Evolutionary conservation across 2,797 vertebrate species (phyloP), one percentile per base, ranked within the genome.

Genomic region (Oreochromis grahami): DNA sequence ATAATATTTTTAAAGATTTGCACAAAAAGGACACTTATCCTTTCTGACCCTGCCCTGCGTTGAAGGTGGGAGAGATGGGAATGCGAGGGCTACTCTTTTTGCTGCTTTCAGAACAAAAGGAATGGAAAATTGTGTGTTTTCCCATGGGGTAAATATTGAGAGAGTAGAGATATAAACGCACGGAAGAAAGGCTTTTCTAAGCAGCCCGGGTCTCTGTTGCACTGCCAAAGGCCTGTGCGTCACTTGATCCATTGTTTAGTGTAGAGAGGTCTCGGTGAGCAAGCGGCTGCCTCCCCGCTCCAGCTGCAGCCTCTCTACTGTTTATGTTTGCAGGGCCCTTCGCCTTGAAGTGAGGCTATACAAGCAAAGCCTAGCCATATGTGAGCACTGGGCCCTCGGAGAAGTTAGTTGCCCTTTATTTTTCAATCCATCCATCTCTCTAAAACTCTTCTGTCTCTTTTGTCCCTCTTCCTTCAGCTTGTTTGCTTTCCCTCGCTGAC

Each of bases 211-310:
- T 83, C 92, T 96, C 92, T 96, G 93, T 96, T 95, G 94, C 93
- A 7, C 81, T 94, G 95, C 96, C 96, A 95, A 92, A 91, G 91
- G 86, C 87, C 88, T 56, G 92, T 94, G 94, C 94, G 93, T 96
- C 94, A 95, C 95, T 94, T 91, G 94, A 95, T 94, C 94, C 93
- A 92, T 95, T 97, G 95, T 96, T 96, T 96, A 96, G 94, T 91
- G 93, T 91, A 93, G 93, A 79, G 91, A 93, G 86, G 86, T 92
- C 92, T 95, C 78, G 26, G 94, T 96, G 92, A 95, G 94, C 94
- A 95, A 91, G 91, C 60, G 81, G 84, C 94, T 85, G 91, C 90
- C 91, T 94, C 92, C 81, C 86, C 29, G 85, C 89, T 93, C 92
- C 95, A 95, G 93, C 95, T 95, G 95, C 90, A 93, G 93, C 82